A percentile compares a stretch with the other conserved stretches of the same genome.
Evolutionary conservation across 2,888 invertebrate genomes (phyloP).

Genomic region (Empis stercorea): DNA sequence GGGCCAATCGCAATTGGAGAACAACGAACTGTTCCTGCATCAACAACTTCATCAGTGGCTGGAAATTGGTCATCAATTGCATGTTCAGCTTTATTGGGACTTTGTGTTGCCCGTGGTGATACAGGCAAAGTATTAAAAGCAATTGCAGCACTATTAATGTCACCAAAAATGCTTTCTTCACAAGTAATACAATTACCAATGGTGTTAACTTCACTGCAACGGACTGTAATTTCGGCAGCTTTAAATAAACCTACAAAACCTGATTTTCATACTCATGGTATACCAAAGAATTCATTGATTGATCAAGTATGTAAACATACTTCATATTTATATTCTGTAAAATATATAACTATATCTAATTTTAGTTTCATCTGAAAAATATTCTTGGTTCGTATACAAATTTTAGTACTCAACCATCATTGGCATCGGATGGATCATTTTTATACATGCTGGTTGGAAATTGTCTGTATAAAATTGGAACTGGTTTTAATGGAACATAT

Average conservation of each 20-base stretch:
- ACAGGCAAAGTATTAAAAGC: constrained; percentile 82
- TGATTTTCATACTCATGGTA: constrained; percentile 80
- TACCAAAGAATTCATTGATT: constrained; percentile 62
- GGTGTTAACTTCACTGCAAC: constrained; percentile 72
- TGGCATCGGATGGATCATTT: constrained; percentile 83
- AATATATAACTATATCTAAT: no score
- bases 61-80: constrained; percentile 72
- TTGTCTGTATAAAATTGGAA: constrained; percentile 85
- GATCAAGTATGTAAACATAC: constrained; percentile 40
- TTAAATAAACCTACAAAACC: constrained; percentile 73
- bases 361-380: constrained; percentile 29
- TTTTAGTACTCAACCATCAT: constrained; percentile 40
- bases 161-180: constrained; percentile 58
- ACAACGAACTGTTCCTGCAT: constrained; percentile 10
- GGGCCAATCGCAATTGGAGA: constrained; percentile 40
- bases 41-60: constrained; percentile 35
- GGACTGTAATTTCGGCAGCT: constrained; percentile 78
- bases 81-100: constrained; percentile 80
- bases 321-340: no score
- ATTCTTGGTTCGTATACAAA: constrained; percentile 39
- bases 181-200: constrained; percentile 77
- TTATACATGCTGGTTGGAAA: constrained; percentile 75
- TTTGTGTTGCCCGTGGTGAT: constrained; percentile 87
- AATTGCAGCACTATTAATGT: constrained; percentile 77
- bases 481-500: constrained; percentile 86